phyloP scores from a whole-genome alignment of 2,888 invertebrate species.

The Schizotus pectinicornis region DNA sequence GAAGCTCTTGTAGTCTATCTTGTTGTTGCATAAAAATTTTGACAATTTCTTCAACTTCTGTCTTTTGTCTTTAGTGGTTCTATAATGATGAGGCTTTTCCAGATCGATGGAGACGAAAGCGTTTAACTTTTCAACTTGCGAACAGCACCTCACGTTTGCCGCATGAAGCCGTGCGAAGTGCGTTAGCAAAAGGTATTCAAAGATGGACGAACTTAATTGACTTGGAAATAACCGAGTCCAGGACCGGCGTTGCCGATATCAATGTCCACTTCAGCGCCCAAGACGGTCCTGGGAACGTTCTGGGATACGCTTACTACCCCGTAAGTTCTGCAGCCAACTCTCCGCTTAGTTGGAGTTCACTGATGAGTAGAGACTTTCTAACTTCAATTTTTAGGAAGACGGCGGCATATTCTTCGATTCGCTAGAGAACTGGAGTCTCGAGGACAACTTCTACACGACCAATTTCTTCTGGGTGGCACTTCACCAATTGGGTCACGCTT shows the following conservation, averaged over 20 bases:
- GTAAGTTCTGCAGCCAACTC: neutral
- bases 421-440: slow-evolving; percentile 16
- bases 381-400: neutral
- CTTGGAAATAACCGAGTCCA: slow-evolving; percentile 9
- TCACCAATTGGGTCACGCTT: slow-evolving; percentile 41
- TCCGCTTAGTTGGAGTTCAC: no score
- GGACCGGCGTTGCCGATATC: slow-evolving; percentile 5
- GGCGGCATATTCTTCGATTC: slow-evolving; percentile 20
- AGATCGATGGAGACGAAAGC: neutral
- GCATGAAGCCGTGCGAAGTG: neutral
- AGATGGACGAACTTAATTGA: slow-evolving; percentile 9
- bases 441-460: neutral
- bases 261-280: slow-evolving; percentile 1
- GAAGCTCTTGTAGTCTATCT: no score
- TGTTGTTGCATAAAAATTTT: no score
- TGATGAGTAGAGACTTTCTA: neutral
- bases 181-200: slow-evolving; percentile 1
- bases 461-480: slow-evolving; percentile 32
- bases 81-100: no score
- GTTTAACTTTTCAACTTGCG: slow-evolving; percentile 1
- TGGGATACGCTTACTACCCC: slow-evolving; percentile 21
- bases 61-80: no score
- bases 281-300: neutral
- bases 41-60: no score
- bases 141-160: neutral